A percentile compares a stretch with the other conserved stretches of the same genome.
These are phyloP conservation scores for Zosterops borbonicus DNA, from an alignment of 2,113 vertebrate genomes.

Conservation along the genomic window DNA sequence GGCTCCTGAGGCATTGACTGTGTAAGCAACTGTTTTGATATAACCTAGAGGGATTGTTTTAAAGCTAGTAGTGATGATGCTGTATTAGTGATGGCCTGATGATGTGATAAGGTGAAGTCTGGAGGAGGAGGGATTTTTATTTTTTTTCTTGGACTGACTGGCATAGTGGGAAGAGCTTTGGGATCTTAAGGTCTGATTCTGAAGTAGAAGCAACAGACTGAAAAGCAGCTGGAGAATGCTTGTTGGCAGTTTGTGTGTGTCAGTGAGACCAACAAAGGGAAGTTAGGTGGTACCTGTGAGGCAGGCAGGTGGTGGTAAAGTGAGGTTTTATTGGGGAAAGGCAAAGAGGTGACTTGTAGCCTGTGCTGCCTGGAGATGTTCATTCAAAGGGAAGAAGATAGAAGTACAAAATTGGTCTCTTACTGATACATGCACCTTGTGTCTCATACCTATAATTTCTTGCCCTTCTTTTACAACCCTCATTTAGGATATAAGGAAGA, in stretches of 20 bases:
- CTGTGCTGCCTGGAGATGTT: neutral
- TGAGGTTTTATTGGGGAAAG: neutral
- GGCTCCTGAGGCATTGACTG: neutral
- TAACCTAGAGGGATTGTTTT: neutral
- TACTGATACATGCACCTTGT: neutral
- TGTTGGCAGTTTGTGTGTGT: neutral
- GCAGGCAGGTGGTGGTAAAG: neutral
- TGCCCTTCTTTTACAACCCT: neutral
- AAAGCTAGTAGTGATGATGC: neutral
- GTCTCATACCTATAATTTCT: neutral
- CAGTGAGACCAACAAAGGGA: neutral
- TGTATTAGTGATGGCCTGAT: neutral
- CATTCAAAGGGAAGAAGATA: neutral
- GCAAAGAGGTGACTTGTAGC: neutral
- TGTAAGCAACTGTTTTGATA: neutral
- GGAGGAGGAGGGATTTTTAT: neutral
- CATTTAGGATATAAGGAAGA: slow-evolving; percentile 82
- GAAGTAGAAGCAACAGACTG: neutral
- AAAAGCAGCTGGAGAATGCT: neutral
- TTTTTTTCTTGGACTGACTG: neutral
- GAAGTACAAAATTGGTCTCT: neutral
- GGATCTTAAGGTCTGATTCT: neutral
- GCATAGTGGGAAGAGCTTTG: neutral
- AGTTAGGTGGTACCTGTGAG: neutral
- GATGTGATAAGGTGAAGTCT: neutral